phyloP scores from a whole-genome alignment of 2,888 invertebrate species.

The Eurois occulta region DNA sequence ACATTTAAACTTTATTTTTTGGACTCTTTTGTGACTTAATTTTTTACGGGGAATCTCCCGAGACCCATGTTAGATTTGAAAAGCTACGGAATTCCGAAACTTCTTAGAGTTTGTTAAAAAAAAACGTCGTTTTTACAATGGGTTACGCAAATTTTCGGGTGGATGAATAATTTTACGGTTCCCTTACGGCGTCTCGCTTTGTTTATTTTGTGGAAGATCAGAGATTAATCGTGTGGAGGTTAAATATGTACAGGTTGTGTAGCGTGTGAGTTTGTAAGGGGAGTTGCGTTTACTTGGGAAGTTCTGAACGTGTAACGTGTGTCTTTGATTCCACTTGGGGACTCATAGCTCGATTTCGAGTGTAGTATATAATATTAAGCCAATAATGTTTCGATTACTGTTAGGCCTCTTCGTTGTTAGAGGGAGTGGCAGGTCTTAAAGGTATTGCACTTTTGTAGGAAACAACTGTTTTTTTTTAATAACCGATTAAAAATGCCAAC shows the following conservation, averaged over 20 bases:
- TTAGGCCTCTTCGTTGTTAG: too few species aligned
- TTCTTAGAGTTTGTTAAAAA: conserved; percentile 85
- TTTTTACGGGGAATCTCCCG: conserved; percentile 85
- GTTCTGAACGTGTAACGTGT: conserved; percentile 33
- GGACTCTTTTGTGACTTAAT: conserved; percentile 86
- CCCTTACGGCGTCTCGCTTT: conserved; percentile 71
- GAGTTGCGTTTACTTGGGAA: conserved; percentile 22
- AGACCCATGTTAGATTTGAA: conserved; percentile 88
- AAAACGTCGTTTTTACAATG: conserved; percentile 88
- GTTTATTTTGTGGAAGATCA: conserved; percentile 71
- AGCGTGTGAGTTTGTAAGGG: conserved; percentile 26
- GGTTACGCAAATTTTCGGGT: conserved; percentile 82
- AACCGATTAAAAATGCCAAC: too few species aligned
- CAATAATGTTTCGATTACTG: too few species aligned
- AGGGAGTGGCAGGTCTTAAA: too few species aligned
- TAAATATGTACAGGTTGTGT: conserved; percentile 44
- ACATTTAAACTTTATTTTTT: conserved; percentile 86
- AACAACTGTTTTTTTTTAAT: too few species aligned
- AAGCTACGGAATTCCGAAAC: conserved; percentile 83
- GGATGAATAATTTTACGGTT: conserved; percentile 87
- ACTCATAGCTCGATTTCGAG: not conserved
- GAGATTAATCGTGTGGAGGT: conserved; percentile 61
- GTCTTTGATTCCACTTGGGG: conserved; percentile 17
- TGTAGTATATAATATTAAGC: not conserved
- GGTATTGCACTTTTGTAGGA: too few species aligned